Base-by-base conservation (phyloP, 2,113 vertebrate species). In the Symphodus melops region DNA sequence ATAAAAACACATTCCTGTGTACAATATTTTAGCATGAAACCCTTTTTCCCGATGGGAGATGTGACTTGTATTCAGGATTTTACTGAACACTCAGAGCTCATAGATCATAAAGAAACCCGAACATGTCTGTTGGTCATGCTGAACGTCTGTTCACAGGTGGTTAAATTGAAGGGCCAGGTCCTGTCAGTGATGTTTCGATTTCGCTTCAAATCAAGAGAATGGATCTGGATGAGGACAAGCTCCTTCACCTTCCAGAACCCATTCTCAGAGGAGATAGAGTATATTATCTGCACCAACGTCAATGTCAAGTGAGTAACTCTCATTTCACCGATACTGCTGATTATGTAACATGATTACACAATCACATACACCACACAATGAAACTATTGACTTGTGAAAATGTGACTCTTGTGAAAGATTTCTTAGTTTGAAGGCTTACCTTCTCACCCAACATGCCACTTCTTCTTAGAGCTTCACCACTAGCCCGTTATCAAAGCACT, bases 161-260 rank as follows among this genome's bases (percentile, higher is more conserved):
- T 99, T 88, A 98, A 99, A 84, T 92, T 99, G 81, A 98, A 98
- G 92, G 97, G 98, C 66, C 98, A 99, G 84, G 98, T 99, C 12
- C 92, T 99, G 82, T 99, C 98, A 0, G 97, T 99, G 83, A 99
- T 99, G 98, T 99, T 98, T 91, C 96, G 98, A 5, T 99, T 99
- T 89, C 96, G 95, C 53, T 92, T 96, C 83, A 98, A 99, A 83
- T 95, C 81, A 20, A 92, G 94, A 57, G 98, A 99, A 51, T 99
- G 97, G 97, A 95, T 98, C 72, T 96, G 95, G 96, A 98, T 99
- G 95, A 94, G 98, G 86, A 99, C 97, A 48, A 99, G 97, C 93
- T 98, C 96, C 39, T 99, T 99, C 89, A 98, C 98, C 85, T 99
- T 99, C 95, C 98, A 99, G 93, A 99, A 99, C 88, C 98, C 98